Percentiles rank a stretch among this genome's conserved stretches.
These are phyloP conservation scores for Murina feae DNA, from an alignment of 2,113 vertebrate species.

Conservation along the genomic window DNA sequence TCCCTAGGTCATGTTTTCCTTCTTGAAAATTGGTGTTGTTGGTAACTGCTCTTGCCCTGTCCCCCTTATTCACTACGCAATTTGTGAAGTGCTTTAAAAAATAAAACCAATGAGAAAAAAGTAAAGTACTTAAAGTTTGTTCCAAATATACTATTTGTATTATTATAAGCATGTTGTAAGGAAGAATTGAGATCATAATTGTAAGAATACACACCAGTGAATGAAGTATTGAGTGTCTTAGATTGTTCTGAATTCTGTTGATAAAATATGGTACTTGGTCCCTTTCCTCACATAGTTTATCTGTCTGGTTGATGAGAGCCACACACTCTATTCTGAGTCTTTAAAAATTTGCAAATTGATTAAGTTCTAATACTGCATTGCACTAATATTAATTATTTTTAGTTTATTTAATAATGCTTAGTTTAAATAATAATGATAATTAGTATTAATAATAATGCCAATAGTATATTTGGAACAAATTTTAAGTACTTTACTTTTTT, in stretches of 20 bases:
- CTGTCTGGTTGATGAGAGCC: background rate
- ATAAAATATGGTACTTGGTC: background rate
- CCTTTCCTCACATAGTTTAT: background rate
- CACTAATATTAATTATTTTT: background rate
- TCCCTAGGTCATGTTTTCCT: background rate
- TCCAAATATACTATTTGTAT: background rate
- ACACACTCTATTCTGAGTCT: background rate
- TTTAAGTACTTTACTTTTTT: background rate
- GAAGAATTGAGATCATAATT: background rate
- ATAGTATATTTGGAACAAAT: background rate
- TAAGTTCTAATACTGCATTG: background rate
- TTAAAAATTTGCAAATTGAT: background rate
- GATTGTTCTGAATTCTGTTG: background rate
- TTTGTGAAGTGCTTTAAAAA: background rate
- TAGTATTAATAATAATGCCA: background rate
- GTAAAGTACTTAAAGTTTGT: background rate
- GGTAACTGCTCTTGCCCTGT: background rate
- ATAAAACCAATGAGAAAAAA: background rate
- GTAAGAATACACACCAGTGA: background rate
- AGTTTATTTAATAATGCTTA: background rate
- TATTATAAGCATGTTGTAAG: background rate
- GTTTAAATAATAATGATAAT: background rate
- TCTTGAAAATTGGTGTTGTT: background rate
- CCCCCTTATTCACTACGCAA: background rate
- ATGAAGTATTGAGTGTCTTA: background rate